Evolutionary conservation across 2,888 invertebrate species (phyloP).

Genomic region (Balanococcus diminutus): DNA sequence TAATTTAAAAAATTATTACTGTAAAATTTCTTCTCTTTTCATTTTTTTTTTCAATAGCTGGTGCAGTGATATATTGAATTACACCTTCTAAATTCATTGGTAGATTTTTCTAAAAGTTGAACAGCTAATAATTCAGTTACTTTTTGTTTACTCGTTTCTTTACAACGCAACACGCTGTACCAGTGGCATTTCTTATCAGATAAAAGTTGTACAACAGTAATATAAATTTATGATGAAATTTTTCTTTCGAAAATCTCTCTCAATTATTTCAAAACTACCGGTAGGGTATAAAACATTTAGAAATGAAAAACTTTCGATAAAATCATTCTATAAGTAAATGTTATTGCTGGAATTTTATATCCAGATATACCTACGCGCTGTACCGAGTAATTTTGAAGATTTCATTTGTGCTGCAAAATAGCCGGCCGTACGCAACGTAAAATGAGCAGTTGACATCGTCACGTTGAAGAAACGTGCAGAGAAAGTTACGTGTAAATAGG

Average conservation of each 20-base stretch:
- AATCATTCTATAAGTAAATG: not conserved
- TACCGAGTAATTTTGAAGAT: conserved; percentile 16
- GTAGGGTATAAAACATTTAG: not conserved
- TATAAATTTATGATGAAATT: conserved; percentile 14
- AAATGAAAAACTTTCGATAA: not conserved
- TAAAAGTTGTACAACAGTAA: not conserved
- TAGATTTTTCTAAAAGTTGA: not conserved
- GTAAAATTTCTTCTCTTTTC: too few relatives aligned
- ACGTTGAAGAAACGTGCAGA: not conserved
- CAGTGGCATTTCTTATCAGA: not conserved
- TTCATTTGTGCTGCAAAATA: not conserved
- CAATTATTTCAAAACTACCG: conserved; percentile 5
- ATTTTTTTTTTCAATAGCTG: too few relatives aligned
- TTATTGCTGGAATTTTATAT: conserved; percentile 7
- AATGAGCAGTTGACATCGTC: conserved; percentile 27
- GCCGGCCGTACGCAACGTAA: not conserved
- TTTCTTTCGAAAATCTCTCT: conserved; percentile 1
- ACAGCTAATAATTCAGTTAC: not conserved
- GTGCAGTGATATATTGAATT: not conserved
- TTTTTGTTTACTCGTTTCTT: not conserved
- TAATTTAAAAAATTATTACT: too few relatives aligned
- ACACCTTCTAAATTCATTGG: not conserved
- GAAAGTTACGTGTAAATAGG: conserved; percentile 8
- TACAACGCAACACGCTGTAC: not conserved
- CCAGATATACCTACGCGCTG: not conserved